phyloP scores from a whole-genome alignment of 92 coral and sea anemone genomes.

The Parazoanthus darwini region DNA sequence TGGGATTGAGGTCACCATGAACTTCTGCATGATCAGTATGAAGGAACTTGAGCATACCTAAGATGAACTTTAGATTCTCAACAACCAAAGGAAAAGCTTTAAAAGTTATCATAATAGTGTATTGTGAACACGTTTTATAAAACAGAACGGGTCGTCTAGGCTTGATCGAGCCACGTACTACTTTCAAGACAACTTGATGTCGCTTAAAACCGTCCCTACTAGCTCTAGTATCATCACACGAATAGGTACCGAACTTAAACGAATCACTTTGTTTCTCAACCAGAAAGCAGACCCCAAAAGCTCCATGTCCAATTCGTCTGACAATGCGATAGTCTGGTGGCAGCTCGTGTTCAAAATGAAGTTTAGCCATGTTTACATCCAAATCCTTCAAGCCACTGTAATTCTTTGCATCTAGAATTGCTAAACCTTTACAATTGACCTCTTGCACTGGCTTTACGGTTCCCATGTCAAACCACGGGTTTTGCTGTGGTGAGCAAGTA shows the following conservation, averaged over 20 bases:
- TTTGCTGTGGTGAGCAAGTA: too few relatives aligned
- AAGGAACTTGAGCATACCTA: too few relatives aligned
- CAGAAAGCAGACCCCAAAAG: conserved; percentile 47
- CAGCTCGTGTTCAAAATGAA: conserved; percentile 44
- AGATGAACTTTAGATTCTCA: too few relatives aligned
- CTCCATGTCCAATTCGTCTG: conserved; percentile 41
- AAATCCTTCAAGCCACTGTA: conserved; percentile 41
- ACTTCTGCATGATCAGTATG: too few relatives aligned
- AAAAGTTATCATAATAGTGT: too few relatives aligned
- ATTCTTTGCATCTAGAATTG: conserved; percentile 36
- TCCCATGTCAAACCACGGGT: background rate
- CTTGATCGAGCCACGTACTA: background rate
- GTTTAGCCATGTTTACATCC: conserved; percentile 45
- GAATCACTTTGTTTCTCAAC: conserved; percentile 44
- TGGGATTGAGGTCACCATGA: conserved; percentile 11
- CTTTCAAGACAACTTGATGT: background rate
- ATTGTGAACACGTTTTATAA: too few relatives aligned
- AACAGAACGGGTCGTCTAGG: too few relatives aligned
- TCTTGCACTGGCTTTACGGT: background rate
- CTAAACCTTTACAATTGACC: conserved; percentile 30
- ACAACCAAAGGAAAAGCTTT: too few relatives aligned
- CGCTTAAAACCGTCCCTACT: too few relatives aligned
- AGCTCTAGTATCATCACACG: too few relatives aligned
- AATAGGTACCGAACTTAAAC: background rate
- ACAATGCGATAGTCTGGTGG: conserved; percentile 28